These are phyloP conservation scores for Sabellastarte sp. DNA, from an alignment of 2,888 invertebrate species.

Conservation along the genomic window DNA sequence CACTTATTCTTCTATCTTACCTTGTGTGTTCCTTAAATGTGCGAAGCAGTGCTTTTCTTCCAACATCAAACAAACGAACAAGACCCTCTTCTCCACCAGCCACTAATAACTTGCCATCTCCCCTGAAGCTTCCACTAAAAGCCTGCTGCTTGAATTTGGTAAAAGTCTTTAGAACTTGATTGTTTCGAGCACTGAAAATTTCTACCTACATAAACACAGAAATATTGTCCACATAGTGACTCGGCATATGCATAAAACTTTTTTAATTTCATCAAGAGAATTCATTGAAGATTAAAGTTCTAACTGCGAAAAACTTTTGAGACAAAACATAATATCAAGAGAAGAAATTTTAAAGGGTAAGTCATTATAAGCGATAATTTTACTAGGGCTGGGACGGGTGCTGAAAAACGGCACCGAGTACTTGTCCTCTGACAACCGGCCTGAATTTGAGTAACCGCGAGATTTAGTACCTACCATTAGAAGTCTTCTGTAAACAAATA, in stretches of 20 bases:
- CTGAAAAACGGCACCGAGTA: too few species aligned
- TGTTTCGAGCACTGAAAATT: constrained; percentile 3
- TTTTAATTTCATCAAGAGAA: constrained; percentile 1
- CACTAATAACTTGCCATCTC: constrained; percentile 62
- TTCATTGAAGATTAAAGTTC: constrained; percentile 1
- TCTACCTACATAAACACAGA: constrained; percentile 11
- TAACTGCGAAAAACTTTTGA: too few species aligned
- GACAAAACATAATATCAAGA: too few species aligned
- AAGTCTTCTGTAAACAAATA: too few species aligned
- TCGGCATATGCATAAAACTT: too few species aligned
- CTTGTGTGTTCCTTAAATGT: constrained; percentile 68
- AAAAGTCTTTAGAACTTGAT: constrained; percentile 34
- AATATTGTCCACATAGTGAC: not conserved
- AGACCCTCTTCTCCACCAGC: constrained; percentile 87
- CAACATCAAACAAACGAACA: constrained; percentile 85
- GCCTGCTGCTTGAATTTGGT: constrained; percentile 58
- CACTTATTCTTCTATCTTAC: too few species aligned
- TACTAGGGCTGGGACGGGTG: too few species aligned
- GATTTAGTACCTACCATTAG: too few species aligned
- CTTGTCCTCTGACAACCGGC: too few species aligned
- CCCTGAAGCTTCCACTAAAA: constrained; percentile 57
- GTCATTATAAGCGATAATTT: too few species aligned
- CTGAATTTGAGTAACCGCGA: too few species aligned
- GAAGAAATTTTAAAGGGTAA: too few species aligned
- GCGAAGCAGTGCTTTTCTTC: constrained; percentile 77